These are phyloP conservation scores for Thecocarcelia acutangulata DNA, from an alignment of 2,888 invertebrate species.

Conservation along the genomic window DNA sequence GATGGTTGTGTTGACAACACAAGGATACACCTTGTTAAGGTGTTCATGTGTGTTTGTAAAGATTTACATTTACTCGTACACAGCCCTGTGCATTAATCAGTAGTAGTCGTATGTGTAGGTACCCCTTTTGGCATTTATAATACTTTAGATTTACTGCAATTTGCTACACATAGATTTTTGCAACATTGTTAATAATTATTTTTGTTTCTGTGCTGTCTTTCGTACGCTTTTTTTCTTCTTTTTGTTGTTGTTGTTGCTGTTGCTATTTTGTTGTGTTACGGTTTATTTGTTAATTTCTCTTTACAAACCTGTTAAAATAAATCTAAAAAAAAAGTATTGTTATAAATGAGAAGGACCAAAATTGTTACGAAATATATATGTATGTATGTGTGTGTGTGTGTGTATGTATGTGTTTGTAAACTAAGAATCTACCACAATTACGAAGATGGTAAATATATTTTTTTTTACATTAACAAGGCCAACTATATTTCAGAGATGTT, in stretches of 20 bases:
- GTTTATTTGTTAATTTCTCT: slow-evolving; percentile 54
- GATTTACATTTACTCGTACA: slow-evolving; percentile 18
- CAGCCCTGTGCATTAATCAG: slow-evolving; percentile 27
- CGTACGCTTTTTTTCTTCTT: background rate
- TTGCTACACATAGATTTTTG: slow-evolving; percentile 56
- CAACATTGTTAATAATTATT: slow-evolving; percentile 62
- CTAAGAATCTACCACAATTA: slow-evolving; percentile 22
- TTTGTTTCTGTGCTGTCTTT: slow-evolving; percentile 47
- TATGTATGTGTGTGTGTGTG: background rate
- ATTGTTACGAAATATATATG: slow-evolving; percentile 33
- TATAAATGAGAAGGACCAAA: slow-evolving; percentile 41
- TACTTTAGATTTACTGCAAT: slow-evolving; percentile 71
- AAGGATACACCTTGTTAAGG: slow-evolving; percentile 54
- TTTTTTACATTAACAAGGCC: slow-evolving; percentile 34
- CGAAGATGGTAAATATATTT: slow-evolving; percentile 9
- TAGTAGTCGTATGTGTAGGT: slow-evolving; percentile 24
- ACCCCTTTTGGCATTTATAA: slow-evolving; percentile 70
- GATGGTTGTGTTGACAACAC: slow-evolving; percentile 58
- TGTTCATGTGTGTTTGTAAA: slow-evolving; percentile 16
- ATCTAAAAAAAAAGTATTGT: slow-evolving; percentile 24
- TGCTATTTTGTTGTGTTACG: slow-evolving; percentile 35
- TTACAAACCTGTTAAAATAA: slow-evolving; percentile 31
- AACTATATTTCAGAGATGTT: slow-evolving; percentile 16
- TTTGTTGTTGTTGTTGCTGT: background rate
- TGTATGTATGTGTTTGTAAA: slow-evolving; percentile 13